Evolutionary conservation across 2,113 vertebrate genomes (phyloP).

Genomic region (Glaucidium brasilianum): DNA sequence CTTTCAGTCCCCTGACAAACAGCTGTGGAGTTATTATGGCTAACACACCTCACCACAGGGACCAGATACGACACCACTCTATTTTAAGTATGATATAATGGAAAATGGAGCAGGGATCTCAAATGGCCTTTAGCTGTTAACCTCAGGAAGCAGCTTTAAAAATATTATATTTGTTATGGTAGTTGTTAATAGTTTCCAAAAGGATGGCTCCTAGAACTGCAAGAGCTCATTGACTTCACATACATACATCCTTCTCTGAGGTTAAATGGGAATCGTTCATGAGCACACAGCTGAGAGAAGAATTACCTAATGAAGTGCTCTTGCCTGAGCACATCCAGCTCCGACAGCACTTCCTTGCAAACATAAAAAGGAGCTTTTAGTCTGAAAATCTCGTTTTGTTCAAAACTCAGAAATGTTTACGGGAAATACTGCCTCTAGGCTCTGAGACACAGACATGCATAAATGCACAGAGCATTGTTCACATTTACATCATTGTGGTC

Average conservation of each 20-base stretch:
- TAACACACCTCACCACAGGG: fast-evolving
- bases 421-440: constrained; percentile 16
- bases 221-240: background rate
- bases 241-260: background rate
- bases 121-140: background rate
- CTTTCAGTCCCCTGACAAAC: background rate
- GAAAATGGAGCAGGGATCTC: background rate
- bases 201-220: background rate
- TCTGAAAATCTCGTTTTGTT: constrained; percentile 18
- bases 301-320: constrained; percentile 44
- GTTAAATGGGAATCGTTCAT: background rate
- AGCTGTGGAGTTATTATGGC: background rate
- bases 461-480: background rate
- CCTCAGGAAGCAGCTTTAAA: constrained; percentile 10
- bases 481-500: background rate
- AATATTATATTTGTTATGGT: background rate
- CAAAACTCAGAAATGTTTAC: background rate
- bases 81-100: background rate
- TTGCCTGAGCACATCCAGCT: constrained; percentile 1
- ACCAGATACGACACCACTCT: background rate
- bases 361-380: constrained; percentile 18
- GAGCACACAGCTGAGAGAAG: constrained; percentile 1
- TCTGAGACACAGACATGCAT: background rate
- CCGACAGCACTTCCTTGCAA: background rate
- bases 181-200: background rate